phyloP scores from a whole-genome alignment of 2,888 invertebrate species.

The Drosophila leonis region DNA sequence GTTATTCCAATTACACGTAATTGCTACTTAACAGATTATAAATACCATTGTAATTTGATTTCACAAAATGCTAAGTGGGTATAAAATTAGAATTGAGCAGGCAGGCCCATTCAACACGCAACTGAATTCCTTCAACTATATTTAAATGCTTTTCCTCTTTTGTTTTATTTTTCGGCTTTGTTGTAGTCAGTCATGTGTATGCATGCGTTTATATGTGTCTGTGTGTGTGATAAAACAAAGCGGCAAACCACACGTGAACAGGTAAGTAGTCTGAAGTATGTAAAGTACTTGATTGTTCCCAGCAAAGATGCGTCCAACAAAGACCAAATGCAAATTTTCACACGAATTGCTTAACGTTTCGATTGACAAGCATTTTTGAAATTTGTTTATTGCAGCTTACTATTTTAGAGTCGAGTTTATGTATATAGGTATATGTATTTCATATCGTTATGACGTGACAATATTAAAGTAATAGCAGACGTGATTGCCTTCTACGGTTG shows the following conservation, averaged over 20 bases:
- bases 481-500: neutral
- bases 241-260: neutral
- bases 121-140: constrained; percentile 6
- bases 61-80: constrained; percentile 4
- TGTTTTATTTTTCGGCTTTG: neutral
- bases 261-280: neutral
- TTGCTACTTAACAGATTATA: constrained; percentile 20
- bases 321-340: neutral
- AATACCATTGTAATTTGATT: constrained; percentile 21
- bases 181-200: too few species aligned
- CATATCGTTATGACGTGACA: too few species aligned
- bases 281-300: neutral
- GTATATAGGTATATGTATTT: neutral
- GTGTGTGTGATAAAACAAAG: neutral
- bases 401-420: neutral
- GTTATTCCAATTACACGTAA: constrained; percentile 18
- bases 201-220: too few species aligned
- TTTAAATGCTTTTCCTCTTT: constrained; percentile 7
- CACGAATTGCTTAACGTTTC: neutral
- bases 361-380: neutral
- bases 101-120: constrained; percentile 1
- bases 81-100: constrained; percentile 13
- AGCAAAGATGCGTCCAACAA: neutral
- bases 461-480: neutral
- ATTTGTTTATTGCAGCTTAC: neutral